Conservation (phyloP, 2,113 vertebrate genomes). For the Podarcis raffonei region DNA sequence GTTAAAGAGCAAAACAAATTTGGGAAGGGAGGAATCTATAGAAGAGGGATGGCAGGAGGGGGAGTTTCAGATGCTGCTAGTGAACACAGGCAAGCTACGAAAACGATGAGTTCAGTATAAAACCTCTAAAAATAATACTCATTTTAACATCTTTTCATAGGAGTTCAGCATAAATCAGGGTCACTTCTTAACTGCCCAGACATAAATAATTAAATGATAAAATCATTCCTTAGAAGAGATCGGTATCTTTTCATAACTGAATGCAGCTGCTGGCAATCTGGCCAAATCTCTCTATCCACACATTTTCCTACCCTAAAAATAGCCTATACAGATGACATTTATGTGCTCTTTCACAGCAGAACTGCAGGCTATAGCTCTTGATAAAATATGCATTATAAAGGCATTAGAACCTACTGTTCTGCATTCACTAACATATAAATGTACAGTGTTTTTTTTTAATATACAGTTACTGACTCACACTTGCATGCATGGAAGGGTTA, state of each 20-base stretch:
- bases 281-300: not conserved
- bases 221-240: not conserved
- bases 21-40: not conserved
- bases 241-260: slow-evolving; percentile 6
- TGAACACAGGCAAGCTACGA: not conserved
- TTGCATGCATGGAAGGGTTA: too few relatives aligned
- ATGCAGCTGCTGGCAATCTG: slow-evolving; percentile 12
- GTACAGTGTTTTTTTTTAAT: not conserved
- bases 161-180: not conserved
- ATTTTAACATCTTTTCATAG: not conserved
- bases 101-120: not conserved
- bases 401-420: not conserved
- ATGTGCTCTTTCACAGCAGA: not conserved
- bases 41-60: not conserved
- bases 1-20: not conserved
- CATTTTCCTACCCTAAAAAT: slow-evolving; percentile 16
- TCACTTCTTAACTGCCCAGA: not conserved
- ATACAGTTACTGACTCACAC: too few relatives aligned
- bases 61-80: not conserved
- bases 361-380: not conserved
- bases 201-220: not conserved
- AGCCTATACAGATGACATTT: not conserved
- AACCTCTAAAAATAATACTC: not conserved
- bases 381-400: not conserved
- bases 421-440: not conserved